A percentile compares a stretch with the other conserved stretches of the same genome.
Conservation (phyloP, 1,140 invertebrate genomes). For the Condylostylus longicornis region DNA sequence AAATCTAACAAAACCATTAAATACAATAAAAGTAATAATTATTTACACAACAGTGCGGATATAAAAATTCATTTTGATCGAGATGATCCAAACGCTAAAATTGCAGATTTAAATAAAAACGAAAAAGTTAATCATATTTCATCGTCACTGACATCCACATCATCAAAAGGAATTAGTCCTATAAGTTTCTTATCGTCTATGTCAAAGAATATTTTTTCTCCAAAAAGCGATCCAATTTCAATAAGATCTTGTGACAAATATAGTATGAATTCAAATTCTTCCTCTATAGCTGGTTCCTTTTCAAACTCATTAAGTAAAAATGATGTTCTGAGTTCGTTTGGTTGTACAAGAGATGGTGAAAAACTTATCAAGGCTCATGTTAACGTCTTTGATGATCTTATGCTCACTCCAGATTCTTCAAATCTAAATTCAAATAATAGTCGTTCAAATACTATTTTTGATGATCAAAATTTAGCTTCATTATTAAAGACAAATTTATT, state of each 20-base stretch:
- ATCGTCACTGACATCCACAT: conserved; percentile 25
- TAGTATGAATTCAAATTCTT: no score
- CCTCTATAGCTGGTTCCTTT: conserved; percentile 10
- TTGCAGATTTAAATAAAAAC: no score
- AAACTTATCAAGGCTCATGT: conserved; percentile 1
- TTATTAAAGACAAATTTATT: conserved; percentile 61
- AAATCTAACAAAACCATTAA: no score
- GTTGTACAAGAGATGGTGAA: conserved; percentile 41
- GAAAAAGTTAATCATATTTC: no score
- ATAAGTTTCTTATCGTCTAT: conserved; percentile 9
- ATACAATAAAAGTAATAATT: no score
- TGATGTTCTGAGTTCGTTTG: conserved; percentile 46
- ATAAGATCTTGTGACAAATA: no score
- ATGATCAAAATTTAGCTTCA: conserved; percentile 58
- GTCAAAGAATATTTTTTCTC: background rate
- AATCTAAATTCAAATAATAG: conserved; percentile 5
- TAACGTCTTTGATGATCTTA: background rate
- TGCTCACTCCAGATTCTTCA: conserved; percentile 39
- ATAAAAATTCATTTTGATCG: no score
- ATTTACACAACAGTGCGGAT: no score
- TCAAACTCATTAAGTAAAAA: conserved; percentile 37
- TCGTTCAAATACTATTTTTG: conserved; percentile 31
- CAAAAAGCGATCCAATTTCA: no score
- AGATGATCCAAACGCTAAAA: no score
- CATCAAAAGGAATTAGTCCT: conserved; percentile 23